These are phyloP conservation scores for Forbesichthys papilliferus DNA, from an alignment of 2,113 vertebrate species.

Conservation along the genomic window DNA sequence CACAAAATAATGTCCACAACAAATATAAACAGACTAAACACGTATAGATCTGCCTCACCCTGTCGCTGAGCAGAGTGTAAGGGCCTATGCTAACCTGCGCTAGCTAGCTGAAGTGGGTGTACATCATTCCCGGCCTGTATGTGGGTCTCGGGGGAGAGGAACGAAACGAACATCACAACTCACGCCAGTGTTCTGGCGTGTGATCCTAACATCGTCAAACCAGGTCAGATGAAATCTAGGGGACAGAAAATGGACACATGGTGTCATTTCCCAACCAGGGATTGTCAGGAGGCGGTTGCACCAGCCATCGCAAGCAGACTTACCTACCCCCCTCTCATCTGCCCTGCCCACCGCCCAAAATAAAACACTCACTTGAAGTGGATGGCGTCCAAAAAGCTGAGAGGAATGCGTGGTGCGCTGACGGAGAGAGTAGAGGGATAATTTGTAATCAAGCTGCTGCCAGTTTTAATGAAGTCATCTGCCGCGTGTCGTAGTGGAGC, in stretches of 20 bases:
- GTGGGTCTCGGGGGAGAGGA: constrained; percentile 2
- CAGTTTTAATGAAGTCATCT: constrained; percentile 58
- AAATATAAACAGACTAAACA: too few relatives aligned
- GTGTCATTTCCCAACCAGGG: not conserved
- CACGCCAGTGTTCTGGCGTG: constrained; percentile 29
- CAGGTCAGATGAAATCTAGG: constrained; percentile 26
- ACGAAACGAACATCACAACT: constrained; percentile 23
- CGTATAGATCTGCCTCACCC: too few relatives aligned
- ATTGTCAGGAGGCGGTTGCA: not conserved
- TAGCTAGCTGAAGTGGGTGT: not conserved
- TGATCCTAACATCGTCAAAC: constrained; percentile 28
- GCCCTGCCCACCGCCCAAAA: constrained; percentile 7
- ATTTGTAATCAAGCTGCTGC: constrained; percentile 71
- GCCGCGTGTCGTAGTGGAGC: constrained; percentile 12
- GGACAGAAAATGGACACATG: not conserved
- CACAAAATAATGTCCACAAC: too few relatives aligned
- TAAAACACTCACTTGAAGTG: constrained; percentile 19
- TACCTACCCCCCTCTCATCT: not conserved
- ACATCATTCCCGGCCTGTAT: constrained; percentile 1
- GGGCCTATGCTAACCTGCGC: not conserved
- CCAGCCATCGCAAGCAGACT: not conserved
- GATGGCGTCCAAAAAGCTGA: constrained; percentile 44
- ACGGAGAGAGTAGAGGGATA: constrained; percentile 42
- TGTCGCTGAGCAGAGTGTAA: not conserved
- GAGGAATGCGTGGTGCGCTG: constrained; percentile 38